phyloP scores from a whole-genome alignment of 1,140 invertebrate species.

The Drosophila athabasca region DNA sequence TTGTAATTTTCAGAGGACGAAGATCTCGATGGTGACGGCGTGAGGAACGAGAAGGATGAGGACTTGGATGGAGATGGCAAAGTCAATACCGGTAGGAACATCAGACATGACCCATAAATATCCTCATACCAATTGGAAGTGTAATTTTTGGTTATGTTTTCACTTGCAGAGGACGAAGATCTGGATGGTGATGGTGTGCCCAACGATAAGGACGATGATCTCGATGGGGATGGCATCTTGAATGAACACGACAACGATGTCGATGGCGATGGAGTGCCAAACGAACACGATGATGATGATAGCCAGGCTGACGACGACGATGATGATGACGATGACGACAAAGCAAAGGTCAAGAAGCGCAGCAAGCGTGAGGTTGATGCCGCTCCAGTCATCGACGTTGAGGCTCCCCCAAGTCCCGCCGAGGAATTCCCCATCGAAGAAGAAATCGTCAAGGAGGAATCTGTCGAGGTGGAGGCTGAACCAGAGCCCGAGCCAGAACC shows the following conservation, averaged over 20 bases:
- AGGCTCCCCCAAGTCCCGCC: constrained; percentile 79
- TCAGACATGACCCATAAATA: too few species aligned
- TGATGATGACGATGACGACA: constrained; percentile 59
- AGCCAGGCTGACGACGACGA: constrained; percentile 45
- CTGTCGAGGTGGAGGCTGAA: constrained; percentile 42
- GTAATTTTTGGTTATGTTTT: not conserved
- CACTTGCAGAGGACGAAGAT: constrained; percentile 52
- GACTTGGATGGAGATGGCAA: constrained; percentile 76
- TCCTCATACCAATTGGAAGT: not conserved
- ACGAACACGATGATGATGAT: constrained; percentile 70
- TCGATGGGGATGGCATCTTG: constrained; percentile 71
- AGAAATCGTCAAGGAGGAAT: constrained; percentile 67
- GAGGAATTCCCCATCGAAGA: constrained; percentile 71
- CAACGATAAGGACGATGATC: constrained; percentile 68
- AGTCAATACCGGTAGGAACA: constrained; percentile 52
- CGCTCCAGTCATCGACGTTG: constrained; percentile 55
- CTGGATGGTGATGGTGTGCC: constrained; percentile 83
- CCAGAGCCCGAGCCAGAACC: constrained; percentile 23
- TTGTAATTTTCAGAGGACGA: constrained; percentile 60
- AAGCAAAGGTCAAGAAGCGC: constrained; percentile 64
- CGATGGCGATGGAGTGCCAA: constrained; percentile 82
- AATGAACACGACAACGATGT: constrained; percentile 83
- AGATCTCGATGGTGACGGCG: constrained; percentile 77
- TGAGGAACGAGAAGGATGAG: constrained; percentile 78
- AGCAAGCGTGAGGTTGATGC: constrained; percentile 83